phyloP scores from a whole-genome alignment of 2,797 vertebrate species.

The Lates japonicus region DNA sequence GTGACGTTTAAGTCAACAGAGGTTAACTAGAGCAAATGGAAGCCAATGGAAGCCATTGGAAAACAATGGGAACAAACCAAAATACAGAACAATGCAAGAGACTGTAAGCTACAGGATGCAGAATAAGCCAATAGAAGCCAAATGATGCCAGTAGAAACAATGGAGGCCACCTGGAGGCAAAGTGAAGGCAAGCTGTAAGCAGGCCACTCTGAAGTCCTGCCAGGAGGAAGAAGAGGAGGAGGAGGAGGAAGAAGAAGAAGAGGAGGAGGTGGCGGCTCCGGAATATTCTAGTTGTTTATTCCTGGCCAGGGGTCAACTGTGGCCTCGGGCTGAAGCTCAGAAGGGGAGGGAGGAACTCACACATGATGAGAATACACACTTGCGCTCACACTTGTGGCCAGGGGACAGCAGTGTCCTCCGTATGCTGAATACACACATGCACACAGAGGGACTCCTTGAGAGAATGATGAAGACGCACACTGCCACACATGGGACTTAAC shows the following conservation, averaged over 20 bases:
- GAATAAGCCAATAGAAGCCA: constrained; percentile 30
- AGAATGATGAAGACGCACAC: constrained; percentile 60
- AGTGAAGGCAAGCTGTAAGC: constrained; percentile 54
- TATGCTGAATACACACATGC: constrained; percentile 18
- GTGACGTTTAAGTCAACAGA: background rate
- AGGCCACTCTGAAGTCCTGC: constrained; percentile 54
- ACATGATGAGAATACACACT: constrained; percentile 27
- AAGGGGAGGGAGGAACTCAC: constrained; percentile 33
- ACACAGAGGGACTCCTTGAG: constrained; percentile 34
- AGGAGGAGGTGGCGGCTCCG: constrained; percentile 45
- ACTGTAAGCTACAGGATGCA: constrained; percentile 31
- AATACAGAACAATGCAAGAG: constrained; percentile 19
- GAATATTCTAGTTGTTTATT: constrained; percentile 67
- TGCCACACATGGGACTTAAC: constrained; percentile 35
- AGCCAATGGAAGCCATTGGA: constrained; percentile 27
- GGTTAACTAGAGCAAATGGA: background rate
- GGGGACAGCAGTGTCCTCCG: constrained; percentile 55
- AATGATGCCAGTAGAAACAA: constrained; percentile 50
- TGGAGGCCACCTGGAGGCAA: constrained; percentile 45
- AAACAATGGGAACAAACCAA: constrained; percentile 31
- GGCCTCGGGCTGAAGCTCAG: constrained; percentile 58
- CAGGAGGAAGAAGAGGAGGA: constrained; percentile 55
- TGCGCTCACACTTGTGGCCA: constrained; percentile 13
- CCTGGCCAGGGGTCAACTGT: constrained; percentile 72
- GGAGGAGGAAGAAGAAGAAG: constrained; percentile 27